Percentiles rank a stretch among this genome's conserved stretches.
phyloP scores from a whole-genome alignment of 1,140 invertebrate genomes.

The Grapholita molesta region DNA sequence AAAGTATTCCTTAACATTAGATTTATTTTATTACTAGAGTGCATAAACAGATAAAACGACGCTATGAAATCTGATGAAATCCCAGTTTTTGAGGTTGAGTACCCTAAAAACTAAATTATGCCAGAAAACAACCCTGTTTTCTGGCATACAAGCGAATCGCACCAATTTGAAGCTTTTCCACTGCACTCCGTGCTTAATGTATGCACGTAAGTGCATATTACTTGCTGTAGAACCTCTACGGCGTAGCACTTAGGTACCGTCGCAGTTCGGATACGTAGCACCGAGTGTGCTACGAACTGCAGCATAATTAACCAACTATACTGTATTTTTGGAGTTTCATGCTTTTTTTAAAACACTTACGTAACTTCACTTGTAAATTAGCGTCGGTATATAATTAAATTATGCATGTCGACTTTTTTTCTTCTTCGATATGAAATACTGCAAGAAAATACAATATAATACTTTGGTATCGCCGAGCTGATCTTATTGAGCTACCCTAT shows the following conservation, averaged over 20 bases:
- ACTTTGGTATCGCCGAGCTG: too few relatives aligned
- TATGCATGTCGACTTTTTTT: too few relatives aligned
- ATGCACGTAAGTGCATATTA: constrained; percentile 1
- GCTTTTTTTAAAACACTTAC: too few relatives aligned
- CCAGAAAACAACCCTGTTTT: background rate
- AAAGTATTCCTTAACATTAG: too few relatives aligned
- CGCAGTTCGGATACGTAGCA: background rate
- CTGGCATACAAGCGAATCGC: background rate
- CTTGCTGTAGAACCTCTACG: background rate
- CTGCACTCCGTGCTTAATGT: background rate
- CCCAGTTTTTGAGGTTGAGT: background rate
- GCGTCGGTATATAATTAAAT: too few relatives aligned
- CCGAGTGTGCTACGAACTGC: background rate
- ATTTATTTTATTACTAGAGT: too few relatives aligned
- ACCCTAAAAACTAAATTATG: background rate
- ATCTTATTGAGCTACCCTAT: too few relatives aligned
- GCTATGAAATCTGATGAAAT: too few relatives aligned
- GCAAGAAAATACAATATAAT: too few relatives aligned
- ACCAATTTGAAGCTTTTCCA: background rate
- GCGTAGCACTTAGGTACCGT: constrained; percentile 7
- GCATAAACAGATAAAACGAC: too few relatives aligned
- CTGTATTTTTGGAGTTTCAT: background rate
- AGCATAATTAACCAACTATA: background rate
- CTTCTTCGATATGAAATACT: too few relatives aligned
- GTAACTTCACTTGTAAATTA: too few relatives aligned